Evolutionary conservation across 2,113 vertebrate genomes (phyloP).

Genomic region (Lanius collurio): DNA sequence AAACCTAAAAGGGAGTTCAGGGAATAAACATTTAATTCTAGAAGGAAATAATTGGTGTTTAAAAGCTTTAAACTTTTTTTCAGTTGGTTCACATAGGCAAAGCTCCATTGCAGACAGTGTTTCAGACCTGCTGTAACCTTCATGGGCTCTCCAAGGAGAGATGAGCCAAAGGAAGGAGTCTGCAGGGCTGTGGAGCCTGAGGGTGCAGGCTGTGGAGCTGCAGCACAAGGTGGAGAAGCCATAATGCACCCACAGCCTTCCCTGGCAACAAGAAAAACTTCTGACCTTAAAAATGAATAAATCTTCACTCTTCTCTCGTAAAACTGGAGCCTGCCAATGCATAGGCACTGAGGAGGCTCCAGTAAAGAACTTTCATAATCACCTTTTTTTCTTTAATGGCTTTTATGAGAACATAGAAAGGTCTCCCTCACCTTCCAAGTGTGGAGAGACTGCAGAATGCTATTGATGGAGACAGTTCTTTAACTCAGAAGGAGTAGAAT

Average conservation of each 20-base stretch:
- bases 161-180: neutral
- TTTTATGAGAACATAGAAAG: neutral
- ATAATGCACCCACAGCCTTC: neutral
- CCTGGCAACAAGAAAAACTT: neutral
- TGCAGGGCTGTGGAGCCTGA: neutral
- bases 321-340: neutral
- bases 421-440: neutral
- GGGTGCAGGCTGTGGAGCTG: neutral
- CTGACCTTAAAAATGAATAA: neutral
- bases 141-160: neutral
- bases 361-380: neutral
- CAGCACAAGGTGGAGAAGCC: neutral
- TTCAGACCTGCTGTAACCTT: neutral
- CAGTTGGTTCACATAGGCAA: neutral
- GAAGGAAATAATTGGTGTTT: neutral
- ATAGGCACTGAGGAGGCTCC: neutral
- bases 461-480: neutral
- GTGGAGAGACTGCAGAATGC: neutral
- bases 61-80: slow-evolving; percentile 3
- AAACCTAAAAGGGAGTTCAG: slow-evolving; percentile 18
- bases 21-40: slow-evolving; percentile 15
- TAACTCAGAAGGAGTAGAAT: neutral
- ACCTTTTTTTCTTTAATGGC: neutral
- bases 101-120: neutral
- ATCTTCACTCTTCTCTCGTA: neutral